Evolutionary conservation across 2,888 invertebrate genomes (phyloP), one percentile per base, ranked within the genome.

Genomic region (Drosophila kuntzei): DNA sequence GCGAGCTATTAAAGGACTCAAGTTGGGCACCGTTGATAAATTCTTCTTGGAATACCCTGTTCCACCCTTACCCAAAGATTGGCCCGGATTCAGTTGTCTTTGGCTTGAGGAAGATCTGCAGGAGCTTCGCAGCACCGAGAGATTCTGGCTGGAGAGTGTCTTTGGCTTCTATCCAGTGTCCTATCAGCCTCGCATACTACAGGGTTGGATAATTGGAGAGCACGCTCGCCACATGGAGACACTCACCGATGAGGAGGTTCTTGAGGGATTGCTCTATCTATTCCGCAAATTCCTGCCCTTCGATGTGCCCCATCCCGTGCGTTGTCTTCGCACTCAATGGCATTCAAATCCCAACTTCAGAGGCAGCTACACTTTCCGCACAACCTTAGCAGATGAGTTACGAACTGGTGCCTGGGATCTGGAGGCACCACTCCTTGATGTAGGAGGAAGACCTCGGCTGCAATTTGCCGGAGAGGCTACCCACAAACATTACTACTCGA

Each of bases 381-480:
- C 94, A 76, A 93, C 94, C 46, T 91, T 92, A 2, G 93, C 93
- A 0, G 95, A 95, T 81, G 92, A 93, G 75, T 87, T 93, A 41
- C 93, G 93, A n/a, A 94, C 94, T 0, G 92, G 93, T 34, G 94
- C 94, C 1, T 86, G 91, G 49, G 92, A 93, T 12, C 90, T 95
- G n/a, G 94, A 94, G 49, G 92, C 93, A 37, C 95, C 95, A 0
- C 72, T 94, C 0, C 61, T 76, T 0, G 80, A 82, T 25, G 32
- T 66, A 1, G 72, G 66, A 22, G 91, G 91, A 34, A 91, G 92
- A 53, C 93, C 95, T 29, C 91, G 94, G 0, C 90, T 95, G 0
- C 94, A 94, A 71, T 95, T 95, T 83, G 95, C 95, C 1, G 95
- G 95, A 0, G 95, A 95, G 89, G 95, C 95, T 0, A 94, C 95